Evolutionary conservation across 2,113 vertebrate species (phyloP), one percentile per base, ranked within the genome.

Genomic region (Rhodinocichla rosea): DNA sequence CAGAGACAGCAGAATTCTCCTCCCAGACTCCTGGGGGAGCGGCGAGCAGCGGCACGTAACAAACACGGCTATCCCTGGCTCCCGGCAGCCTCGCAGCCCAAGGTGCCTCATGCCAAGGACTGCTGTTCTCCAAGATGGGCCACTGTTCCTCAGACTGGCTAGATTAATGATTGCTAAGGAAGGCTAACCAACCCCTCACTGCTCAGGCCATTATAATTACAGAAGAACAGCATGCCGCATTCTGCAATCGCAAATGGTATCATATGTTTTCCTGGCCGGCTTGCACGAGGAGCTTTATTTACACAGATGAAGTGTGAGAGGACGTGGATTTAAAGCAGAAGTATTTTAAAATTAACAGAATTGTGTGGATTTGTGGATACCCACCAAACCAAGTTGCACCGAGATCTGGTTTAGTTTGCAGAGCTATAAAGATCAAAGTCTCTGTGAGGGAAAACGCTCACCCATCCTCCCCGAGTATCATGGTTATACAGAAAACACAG

Each of bases 191-290:
- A 95, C 92, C 97, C 97, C 97, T 98, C 98, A 96, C 96, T 97
- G 98, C 97, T 98, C 98, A 88, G 98, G 97, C 98, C 98, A 97
- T 98, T 99, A 98, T 98, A 99, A 99, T 99, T 99, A 99, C 99
- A 98, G 98, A 98, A 98, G 98, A 99, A 99, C 99, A 99, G 99
- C 98, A 98, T 97, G 99, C 98, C 95, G 89, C 98, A 98, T 98
- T 98, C 98, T 98, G 98, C 98, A 98, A 95, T 95, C 98, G 98
- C 99, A 99, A 99, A 99, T 98, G 98, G 98, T 98, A 98, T 99
- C 99, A 98, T 99, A 99, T 98, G 99, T 98, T 99, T 98, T 98
- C 98, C 98, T 98, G 99, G 99, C 98, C 98, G 90, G 57, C 92
- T 90, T 97, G 57, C 49, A 95, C 91, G 87, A 95, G 95, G 90